A percentile compares a stretch with the other conserved stretches of the same genome.
phyloP scores from a whole-genome alignment of 2,113 vertebrate species.

The Laterallus jamaicensis region DNA sequence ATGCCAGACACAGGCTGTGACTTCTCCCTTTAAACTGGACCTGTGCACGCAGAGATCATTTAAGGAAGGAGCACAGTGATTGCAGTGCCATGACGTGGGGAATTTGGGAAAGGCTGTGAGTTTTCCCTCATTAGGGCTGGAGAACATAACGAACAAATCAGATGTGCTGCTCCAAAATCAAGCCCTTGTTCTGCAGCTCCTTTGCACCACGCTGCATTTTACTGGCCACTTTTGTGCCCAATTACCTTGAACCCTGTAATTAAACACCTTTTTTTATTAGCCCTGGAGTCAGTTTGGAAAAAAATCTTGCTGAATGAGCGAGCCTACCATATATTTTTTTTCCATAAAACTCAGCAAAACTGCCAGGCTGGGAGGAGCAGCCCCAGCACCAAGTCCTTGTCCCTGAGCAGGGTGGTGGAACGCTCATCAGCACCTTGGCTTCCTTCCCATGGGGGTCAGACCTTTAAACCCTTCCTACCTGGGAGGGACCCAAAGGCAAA shows the following conservation, averaged over 20 bases:
- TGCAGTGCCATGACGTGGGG: not conserved
- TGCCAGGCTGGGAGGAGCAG: constrained; percentile 25
- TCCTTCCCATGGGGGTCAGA: accelerated
- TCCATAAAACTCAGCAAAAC: not conserved
- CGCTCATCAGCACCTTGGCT: not conserved
- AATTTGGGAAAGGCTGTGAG: not conserved
- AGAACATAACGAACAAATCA: not conserved
- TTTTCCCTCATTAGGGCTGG: not conserved
- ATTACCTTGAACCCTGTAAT: not conserved
- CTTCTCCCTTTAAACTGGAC: not conserved
- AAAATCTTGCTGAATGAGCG: not conserved
- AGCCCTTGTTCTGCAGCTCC: not conserved
- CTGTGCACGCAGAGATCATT: not conserved
- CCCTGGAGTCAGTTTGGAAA: constrained; percentile 14
- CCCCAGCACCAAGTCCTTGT: not conserved
- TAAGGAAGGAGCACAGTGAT: not conserved
- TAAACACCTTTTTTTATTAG: constrained; percentile 32
- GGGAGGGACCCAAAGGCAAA: not conserved
- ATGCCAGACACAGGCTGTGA: not conserved
- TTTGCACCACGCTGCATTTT: not conserved
- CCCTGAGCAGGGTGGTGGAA: not conserved
- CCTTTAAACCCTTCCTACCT: not conserved
- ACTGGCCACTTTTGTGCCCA: constrained; percentile 16
- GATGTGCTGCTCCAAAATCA: not conserved
- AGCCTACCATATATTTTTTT: not conserved